phyloP scores from a whole-genome alignment of 2,888 invertebrate species.

The Choreutis nemorana region DNA sequence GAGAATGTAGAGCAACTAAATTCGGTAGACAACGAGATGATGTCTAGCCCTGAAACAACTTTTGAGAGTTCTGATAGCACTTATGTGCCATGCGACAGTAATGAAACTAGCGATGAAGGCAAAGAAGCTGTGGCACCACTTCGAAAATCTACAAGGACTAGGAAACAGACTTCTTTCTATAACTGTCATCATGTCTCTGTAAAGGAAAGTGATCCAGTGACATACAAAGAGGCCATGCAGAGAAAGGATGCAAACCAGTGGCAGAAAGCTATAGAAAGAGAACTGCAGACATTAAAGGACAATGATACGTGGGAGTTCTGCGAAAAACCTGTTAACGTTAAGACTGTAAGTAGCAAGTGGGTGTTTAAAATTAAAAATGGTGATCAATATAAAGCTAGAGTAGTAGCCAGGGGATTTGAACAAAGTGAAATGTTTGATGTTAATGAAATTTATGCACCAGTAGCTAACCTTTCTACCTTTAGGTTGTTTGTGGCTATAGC shows the following conservation, averaged over 20 bases:
- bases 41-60: no score
- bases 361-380: slow-evolving; percentile 15
- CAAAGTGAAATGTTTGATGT: slow-evolving; percentile 10
- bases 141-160: slow-evolving; percentile 1
- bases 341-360: slow-evolving; percentile 15
- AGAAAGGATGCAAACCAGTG: slow-evolving; percentile 10
- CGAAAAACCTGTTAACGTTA: slow-evolving; percentile 7
- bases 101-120: not conserved
- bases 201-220: slow-evolving; percentile 8
- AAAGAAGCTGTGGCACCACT: not conserved
- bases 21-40: not conserved
- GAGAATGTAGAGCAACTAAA: not conserved
- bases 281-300: slow-evolving; percentile 11
- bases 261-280: slow-evolving; percentile 11
- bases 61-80: slow-evolving; percentile 1
- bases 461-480: slow-evolving; percentile 12
- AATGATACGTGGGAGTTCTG: slow-evolving; percentile 13
- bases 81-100: slow-evolving; percentile 4
- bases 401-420: slow-evolving; percentile 16
- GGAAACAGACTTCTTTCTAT: slow-evolving; percentile 6
- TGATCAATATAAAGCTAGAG: slow-evolving; percentile 13
- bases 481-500: slow-evolving; percentile 12
- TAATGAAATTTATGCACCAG: slow-evolving; percentile 11
- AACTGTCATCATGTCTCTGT: slow-evolving; percentile 6
- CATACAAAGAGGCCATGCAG: slow-evolving; percentile 12